Evolutionary conservation across 2,113 vertebrate species (phyloP), one percentile per base, ranked within the genome.

Genomic region (Epinephelus cyanopodus): DNA sequence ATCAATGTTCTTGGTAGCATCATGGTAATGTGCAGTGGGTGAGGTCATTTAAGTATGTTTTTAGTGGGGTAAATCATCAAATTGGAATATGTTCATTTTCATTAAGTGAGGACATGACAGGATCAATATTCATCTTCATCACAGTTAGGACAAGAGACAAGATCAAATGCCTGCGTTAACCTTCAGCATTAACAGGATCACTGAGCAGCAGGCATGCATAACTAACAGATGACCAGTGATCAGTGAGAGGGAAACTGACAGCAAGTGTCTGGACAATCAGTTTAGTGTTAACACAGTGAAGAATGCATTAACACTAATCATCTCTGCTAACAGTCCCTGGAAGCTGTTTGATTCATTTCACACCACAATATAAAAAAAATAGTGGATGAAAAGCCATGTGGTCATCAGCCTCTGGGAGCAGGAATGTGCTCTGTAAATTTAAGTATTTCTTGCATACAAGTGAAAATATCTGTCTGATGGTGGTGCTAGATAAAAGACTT

Each of bases 91-190:
- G 3, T 18, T 69, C 0, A 21, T 42, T 52, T 61, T n/a, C 33
- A 18, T 50, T 18, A 52, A 48, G 21, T 64, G 29, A 13, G 15
- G 18, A 64, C 54, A 39, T 80, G 77, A 79, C 72, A 56, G 68
- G 42, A 57, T 63, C 11, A 39, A 17, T 68, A 23, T 56, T 56
- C 62, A 56, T 57, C 68, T 57, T 79, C 71, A 72, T 84, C 86
- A 84, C 60, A 29, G 33, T 67, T n/a, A 70, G 13, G 27, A 65
- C 6, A 6, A 66, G 50, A 73, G 85, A 85, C 76, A 77, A 73
- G 73, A 67, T 83, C 80, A 86, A 84, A 81, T 69, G 73, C 68
- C 65, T 70, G 63, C 21, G 79, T 80, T 84, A 60, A 79, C 52
- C 71, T 64, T 27, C 60, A 50, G 70, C 74, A 65, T 81, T 37